Base-by-base conservation (phyloP, 64 coral and sea anemone genomes). In the Montipora capricornis region DNA sequence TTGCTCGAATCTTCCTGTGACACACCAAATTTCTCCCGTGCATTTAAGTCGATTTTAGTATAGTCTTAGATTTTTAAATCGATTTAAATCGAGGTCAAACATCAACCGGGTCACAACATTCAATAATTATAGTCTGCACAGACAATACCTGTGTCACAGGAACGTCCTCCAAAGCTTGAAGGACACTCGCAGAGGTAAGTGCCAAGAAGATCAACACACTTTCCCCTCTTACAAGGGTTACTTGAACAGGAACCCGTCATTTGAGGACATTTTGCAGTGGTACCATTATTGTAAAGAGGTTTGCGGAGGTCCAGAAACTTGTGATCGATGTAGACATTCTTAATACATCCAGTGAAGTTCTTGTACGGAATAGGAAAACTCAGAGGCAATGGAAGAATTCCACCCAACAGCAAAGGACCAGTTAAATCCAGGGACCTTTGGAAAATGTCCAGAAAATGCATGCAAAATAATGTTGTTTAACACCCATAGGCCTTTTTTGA, bases 321-420 rank as follows among this genome's bases (percentile, higher is more conserved):
- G 74, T 96, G 89, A 68, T 99, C 92, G 17, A 96, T 76, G n/a
- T 80, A 77, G 61, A 99, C 48, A 87, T 99, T 96, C 45, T 68
- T 83, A 14, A 99, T 91, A 47, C 98, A 99, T 52, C 98, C 98
- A 53, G 50, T 77, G 64, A 96, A 99, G 55, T 91, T 78, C 47
- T 24, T 75, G 71, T 92, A 75, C 1, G 37, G 60, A 80, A 99
- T 71, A 45, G 92, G 95, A 51, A 92, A 90, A 12, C 87, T 73
- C 8, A 76, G 58, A 0, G 80, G 90, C 13, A 86, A 11, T 15
- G 92, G 49, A 16, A 90, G 75, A 0, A 94, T 76, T 4, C 95
- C 95, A 15, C 98, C 98, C 10, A 99, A 82, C 19, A 99, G n/a
- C 26, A 99, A 89, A 1, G 98, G 98, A 15, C 91, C 92, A 46